Base-by-base conservation (phyloP, 2,113 vertebrate species). In the Fukomys damarensis region DNA sequence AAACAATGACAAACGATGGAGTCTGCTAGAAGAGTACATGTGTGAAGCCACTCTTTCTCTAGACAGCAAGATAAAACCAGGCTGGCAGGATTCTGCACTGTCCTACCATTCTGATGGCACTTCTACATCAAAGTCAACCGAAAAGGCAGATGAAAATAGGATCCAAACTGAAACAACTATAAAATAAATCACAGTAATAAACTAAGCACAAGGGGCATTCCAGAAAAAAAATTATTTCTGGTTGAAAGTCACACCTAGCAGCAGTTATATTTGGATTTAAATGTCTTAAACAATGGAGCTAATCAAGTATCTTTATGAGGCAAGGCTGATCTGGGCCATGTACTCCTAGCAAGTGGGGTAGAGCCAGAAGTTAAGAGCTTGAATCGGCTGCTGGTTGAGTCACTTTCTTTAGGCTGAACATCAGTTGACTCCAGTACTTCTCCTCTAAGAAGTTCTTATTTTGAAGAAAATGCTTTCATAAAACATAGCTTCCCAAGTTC, bases 121-220 rank as follows among this genome's bases (percentile, higher is more conserved):
- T 35, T 32, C 4, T 7, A 52, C 7, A 54, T 17, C 46, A 38
- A 16, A 41, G 41, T 10, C 12, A 17, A 70, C 24, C 38, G 58
- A 28, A 58, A 26, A 16, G 43, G n/a, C 26, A 30, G 14, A 1
- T 0, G 30, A 32, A 10, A 35, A n/a, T 10, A 1, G 43, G 19
- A 3, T 0, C 2, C 5, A 19, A 28, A 17, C 28, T 0, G 56
- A 28, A 10, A 13, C 0, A 7, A 1, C 11, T 0, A 3, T 2
- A 24, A 46, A 3, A 66, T 35, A 30, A n/a, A 46, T 7, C 7
- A 12, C 7, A 61, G 35, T 3, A 24, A 43, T 3, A 28, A 43
- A 32, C 5, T 14, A 46, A 30, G 6, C 2, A 5, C 8, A 24
- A 58, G 12, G 2, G 70, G 10, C 32, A 0, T 19, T 12, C 0